These are phyloP conservation scores for Ichneumoninae sp. DNA, from an alignment of 2,888 invertebrate genomes.

Conservation along the genomic window DNA sequence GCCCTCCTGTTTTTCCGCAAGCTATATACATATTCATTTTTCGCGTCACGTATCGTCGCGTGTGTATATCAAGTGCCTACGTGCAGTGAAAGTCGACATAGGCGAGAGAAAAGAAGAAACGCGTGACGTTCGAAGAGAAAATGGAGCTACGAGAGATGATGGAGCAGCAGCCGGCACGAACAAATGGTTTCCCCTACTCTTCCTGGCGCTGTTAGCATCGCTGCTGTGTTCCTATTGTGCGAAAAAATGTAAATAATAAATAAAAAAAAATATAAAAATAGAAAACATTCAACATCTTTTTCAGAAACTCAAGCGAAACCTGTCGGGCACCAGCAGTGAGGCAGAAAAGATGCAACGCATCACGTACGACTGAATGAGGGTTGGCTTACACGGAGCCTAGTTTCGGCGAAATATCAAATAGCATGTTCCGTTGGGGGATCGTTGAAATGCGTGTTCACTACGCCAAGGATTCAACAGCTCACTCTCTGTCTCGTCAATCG, in stretches of 20 bases:
- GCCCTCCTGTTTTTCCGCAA: neutral
- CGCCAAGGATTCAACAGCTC: neutral
- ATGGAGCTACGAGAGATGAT: constrained; percentile 38
- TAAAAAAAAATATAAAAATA: neutral
- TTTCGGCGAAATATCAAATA: constrained; percentile 19
- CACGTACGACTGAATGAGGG: constrained; percentile 19
- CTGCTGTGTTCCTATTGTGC: constrained; percentile 37
- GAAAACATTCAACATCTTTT: constrained; percentile 37
- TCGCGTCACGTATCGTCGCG: constrained; percentile 55
- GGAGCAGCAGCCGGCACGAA: constrained; percentile 35
- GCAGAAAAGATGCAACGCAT: neutral
- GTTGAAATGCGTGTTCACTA: neutral
- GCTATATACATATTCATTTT: constrained; percentile 27
- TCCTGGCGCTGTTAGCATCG: constrained; percentile 5
- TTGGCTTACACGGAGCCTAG: constrained; percentile 7
- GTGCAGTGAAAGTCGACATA: constrained; percentile 58
- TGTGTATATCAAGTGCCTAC: constrained; percentile 60
- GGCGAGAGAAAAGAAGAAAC: constrained; percentile 45
- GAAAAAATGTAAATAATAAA: constrained; percentile 17
- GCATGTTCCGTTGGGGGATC: constrained; percentile 4
- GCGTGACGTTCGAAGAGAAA: constrained; percentile 41
- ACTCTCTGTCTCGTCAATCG: constrained; percentile 39
- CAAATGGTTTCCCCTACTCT: constrained; percentile 27
- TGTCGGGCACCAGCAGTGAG: neutral
- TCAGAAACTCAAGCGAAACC: neutral